Evolutionary conservation across 2,797 vertebrate species (phyloP), one percentile per base, ranked within the genome.

Genomic region (Pogoniulus pusillus): DNA sequence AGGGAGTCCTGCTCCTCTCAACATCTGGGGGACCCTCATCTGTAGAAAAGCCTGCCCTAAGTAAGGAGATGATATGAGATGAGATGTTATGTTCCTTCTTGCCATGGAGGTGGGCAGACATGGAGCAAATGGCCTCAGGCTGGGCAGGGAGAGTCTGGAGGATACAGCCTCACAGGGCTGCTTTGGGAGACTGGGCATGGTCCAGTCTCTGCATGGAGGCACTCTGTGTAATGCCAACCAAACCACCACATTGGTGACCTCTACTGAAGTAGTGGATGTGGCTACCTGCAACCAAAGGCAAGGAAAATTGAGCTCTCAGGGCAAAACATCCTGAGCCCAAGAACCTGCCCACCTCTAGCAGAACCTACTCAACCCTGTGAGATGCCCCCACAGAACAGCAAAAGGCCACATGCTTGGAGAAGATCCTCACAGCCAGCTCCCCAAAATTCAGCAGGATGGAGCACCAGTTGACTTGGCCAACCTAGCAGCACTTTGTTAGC

Each of bases 321-420:
- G 26, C n/a, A 59, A 55, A 64, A 20, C 5, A 8, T 2, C 53
- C 24, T 1, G 1, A 5, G 6, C 2, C 30, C 41, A 17, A 32
- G 71, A 57, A 70, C 3, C 53, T 63, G 41, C 16, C 12, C 7
- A 0, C 3, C 23, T 32, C 49, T 7, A 1, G 23, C 75, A 54
- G 57, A 34, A 41, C 41, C 54, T 37, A 32, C 51, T 27, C 27
- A 45, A 13, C 49, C 19, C 23, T 10, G 18, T 1, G 0, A 53
- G 47, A 12, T 17, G 12, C 68, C 29, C 57, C 7, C 0, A 37
- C 10, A 11, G 32, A 43, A 26, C 0, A 0, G 10, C 32, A 22
- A 17, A 71, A 35, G 11, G 13, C 29, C 57, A 4, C 1, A 0
- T 2, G 23, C 39, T 58, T 5, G 0, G 23, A 32, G 45, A 13